These are phyloP conservation scores for Orthosia cruda DNA, from an alignment of 2,888 invertebrate species.

Conservation along the genomic window DNA sequence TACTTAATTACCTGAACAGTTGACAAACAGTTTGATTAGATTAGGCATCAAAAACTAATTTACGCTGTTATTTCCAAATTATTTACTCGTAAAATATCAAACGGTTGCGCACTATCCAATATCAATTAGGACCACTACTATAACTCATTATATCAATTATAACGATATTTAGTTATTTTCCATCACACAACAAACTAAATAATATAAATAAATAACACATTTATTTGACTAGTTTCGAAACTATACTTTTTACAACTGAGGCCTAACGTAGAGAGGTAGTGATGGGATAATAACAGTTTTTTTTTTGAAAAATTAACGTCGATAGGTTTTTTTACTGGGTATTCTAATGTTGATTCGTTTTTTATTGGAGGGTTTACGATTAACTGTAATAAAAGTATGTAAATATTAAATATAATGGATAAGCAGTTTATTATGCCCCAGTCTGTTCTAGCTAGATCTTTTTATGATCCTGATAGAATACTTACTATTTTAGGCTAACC, in stretches of 20 bases:
- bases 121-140: conserved; percentile 63
- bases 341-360: no score
- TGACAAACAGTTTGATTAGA: not conserved
- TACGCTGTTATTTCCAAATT: conserved; percentile 34
- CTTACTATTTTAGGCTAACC: no score
- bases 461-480: not conserved
- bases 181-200: conserved; percentile 54
- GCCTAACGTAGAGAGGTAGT: conserved; percentile 45
- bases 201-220: conserved; percentile 48
- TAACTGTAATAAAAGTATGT: not conserved
- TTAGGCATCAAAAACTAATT: conserved; percentile 24
- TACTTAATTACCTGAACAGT: conserved; percentile 1
- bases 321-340: no score
- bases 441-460: not conserved
- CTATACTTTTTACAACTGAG: conserved; percentile 59
- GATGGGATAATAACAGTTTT: conserved; percentile 47
- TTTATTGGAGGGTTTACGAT: not conserved
- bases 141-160: conserved; percentile 70
- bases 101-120: conserved; percentile 59
- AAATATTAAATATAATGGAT: not conserved
- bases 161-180: conserved; percentile 75
- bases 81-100: conserved; percentile 42
- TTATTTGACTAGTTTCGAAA: conserved; percentile 62
- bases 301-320: conserved; percentile 30
- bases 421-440: not conserved